Evolutionary conservation across 2,888 invertebrate species (phyloP).

Genomic region (Dryococelus australis): DNA sequence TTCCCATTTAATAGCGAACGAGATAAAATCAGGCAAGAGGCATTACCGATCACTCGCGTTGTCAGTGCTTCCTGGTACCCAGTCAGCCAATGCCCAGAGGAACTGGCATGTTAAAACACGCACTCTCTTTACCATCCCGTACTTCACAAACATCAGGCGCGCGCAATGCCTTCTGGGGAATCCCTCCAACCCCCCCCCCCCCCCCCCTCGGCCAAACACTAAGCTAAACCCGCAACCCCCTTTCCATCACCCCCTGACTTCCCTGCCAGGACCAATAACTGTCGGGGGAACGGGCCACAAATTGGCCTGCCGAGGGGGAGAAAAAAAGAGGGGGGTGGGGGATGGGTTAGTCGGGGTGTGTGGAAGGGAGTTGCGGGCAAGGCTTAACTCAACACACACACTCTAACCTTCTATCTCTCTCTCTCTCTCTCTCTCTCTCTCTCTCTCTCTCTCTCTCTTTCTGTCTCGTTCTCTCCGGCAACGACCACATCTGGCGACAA

Average conservation of each 20-base stretch:
- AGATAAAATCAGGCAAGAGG: no score
- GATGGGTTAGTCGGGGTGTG: not conserved
- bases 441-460: not conserved
- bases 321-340: not conserved
- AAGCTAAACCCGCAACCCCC: not conserved
- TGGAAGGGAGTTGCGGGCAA: not conserved
- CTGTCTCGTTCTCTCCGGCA: not conserved
- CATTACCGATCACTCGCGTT: no score
- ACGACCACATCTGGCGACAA: not conserved
- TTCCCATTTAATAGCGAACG: no score
- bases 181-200: conserved; percentile 13
- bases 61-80: no score
- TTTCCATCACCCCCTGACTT: conserved; percentile 22
- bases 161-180: not conserved
- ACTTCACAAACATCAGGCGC: not conserved
- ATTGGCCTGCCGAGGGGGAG: conserved; percentile 17
- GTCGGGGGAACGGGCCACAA: conserved; percentile 38
- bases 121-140: no score
- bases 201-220: not conserved
- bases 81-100: no score
- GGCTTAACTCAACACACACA: not conserved
- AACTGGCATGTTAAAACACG: no score
- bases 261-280: conserved; percentile 38
- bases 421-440: no score
- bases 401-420: no score